Base-by-base conservation (phyloP, 2,113 vertebrate genomes). In the Alethe castanea region DNA sequence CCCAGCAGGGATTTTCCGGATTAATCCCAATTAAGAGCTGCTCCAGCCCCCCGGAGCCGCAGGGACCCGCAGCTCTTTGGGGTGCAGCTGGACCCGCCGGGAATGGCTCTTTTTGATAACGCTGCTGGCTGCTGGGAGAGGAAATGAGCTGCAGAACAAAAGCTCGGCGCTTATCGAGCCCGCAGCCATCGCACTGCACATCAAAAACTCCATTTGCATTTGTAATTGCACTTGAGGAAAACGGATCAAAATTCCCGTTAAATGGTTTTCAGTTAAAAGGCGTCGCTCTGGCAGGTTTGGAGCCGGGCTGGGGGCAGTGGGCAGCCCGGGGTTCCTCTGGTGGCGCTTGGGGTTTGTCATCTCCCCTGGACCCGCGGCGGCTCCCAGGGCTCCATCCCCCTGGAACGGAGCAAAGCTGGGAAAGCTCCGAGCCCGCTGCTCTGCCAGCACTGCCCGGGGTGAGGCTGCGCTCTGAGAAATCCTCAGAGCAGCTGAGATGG, bases 381-480 rank as follows among this genome's bases (percentile, higher is more conserved):
- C 40, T 40, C 40, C 40, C 40, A 40, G 40, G 40, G 40, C 14
- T 40, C 40, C 40, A 40, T 40, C 40, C 40, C 40, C 14, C 42
- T 9, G 6, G 22, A 3, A 72, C 3, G 38, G n/a, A 14, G 7
- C 2, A 0, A 40, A 48, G 2, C 3, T 0, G 38, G 38, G 28
- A 5, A 4, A 22, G 28, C 47, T 4, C 0, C 0, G 67, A 20
- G 35, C 38, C 9, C 38, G 38, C 38, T 38, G 38, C 38, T 40
- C 24, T 19, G 52, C 26, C 48, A 3, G 23, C 50, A 1, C 44
- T 8, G 42, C 42, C 42, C 14, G 42, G 40, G 40, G 40, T 11
- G 40, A 40, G 40, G 40, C 40, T 40, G 40, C 13, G 40, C 40
- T 40, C 40, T 14, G 40, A 40, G 40, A 40, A 40, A 40, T 14